Evolutionary conservation across 2,888 invertebrate genomes (phyloP), one percentile per base, ranked within the genome.

Genomic region (Zhengitettix transpicula): DNA sequence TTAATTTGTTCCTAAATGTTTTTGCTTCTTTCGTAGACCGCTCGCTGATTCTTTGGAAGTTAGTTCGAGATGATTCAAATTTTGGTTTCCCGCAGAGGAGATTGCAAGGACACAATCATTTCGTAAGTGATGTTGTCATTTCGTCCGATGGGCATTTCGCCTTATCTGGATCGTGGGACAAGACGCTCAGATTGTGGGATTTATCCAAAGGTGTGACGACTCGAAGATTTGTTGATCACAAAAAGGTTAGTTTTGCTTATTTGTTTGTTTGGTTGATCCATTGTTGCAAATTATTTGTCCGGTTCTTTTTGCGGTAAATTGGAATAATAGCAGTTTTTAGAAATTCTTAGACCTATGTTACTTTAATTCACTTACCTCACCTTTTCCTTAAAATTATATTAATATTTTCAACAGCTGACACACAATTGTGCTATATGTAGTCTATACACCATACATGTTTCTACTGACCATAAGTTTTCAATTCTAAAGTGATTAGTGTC

Each of bases 61-160:
- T 99, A 76, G 95, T 92, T 52, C 85, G 94, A 67, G 95, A 97
- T 73, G 96, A 96, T 67, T 83, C 84, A 61, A 91, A 90, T 77
- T 97, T 95, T 75, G 98, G 98, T 68, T 85, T 93, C 63, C 96
- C 98, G 12, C 89, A 93, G 75, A 95, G 94, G 76, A 87, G 95
- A 72, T 81, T 99, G 42, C 87, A 92, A 71, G 98, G 99, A 58
- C 99, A 99, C 77, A 94, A 94, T 12, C 98, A 99, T 75, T 99
- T 99, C 75, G 95, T 99, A 70, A 95, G 96, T 61, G 99, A 99
- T 74, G 98, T 99, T 59, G 98, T 98, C 59, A 82, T 99, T 64
- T 99, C 98, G 15, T 96, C 97, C 60, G 99, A 99, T 77, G 99
- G 99, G 66, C 97, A 98, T 79, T 99, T 98, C 77, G 99, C 99